phyloP scores from a whole-genome alignment of 1,140 invertebrate species.

The Elymnias hypermnestra region DNA sequence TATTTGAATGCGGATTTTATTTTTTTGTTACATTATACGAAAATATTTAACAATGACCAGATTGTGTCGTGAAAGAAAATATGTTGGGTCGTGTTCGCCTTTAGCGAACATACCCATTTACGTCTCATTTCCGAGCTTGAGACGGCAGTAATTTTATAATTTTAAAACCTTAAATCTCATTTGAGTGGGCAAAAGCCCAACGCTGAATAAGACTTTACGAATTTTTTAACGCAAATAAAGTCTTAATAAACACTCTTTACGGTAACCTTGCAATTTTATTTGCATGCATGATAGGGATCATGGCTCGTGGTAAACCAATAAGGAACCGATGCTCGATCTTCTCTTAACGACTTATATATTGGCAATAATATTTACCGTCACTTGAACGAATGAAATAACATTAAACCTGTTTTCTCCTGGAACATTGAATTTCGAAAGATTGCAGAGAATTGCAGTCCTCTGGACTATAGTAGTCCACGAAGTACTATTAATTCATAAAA shows the following conservation, averaged over 20 bases:
- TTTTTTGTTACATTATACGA: constrained; percentile 24
- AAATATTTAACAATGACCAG: constrained; percentile 32
- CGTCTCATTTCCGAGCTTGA: constrained; percentile 49
- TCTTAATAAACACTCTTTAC: constrained; percentile 66
- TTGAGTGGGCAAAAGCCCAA: constrained; percentile 35
- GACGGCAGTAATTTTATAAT: constrained; percentile 58
- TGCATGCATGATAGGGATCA: constrained; percentile 50
- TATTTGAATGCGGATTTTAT: too few relatives aligned
- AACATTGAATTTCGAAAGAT: neutral
- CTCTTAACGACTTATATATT: constrained; percentile 21
- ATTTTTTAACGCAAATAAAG: constrained; percentile 65
- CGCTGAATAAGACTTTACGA: constrained; percentile 65
- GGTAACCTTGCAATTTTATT: constrained; percentile 61
- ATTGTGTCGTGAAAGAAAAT: constrained; percentile 55
- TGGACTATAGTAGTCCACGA: too few relatives aligned
- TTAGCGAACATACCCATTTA: constrained; percentile 55
- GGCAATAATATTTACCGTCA: constrained; percentile 14
- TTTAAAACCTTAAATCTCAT: constrained; percentile 56
- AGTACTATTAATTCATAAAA: too few relatives aligned
- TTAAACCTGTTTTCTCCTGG: neutral
- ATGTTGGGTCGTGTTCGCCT: constrained; percentile 40
- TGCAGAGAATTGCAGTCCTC: too few relatives aligned
- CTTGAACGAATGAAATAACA: constrained; percentile 2
- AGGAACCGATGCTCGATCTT: constrained; percentile 31
- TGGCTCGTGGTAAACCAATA: constrained; percentile 61